These are phyloP conservation scores for Chaenogobius annularis DNA, from an alignment of 2,113 vertebrate species.

Conservation along the genomic window DNA sequence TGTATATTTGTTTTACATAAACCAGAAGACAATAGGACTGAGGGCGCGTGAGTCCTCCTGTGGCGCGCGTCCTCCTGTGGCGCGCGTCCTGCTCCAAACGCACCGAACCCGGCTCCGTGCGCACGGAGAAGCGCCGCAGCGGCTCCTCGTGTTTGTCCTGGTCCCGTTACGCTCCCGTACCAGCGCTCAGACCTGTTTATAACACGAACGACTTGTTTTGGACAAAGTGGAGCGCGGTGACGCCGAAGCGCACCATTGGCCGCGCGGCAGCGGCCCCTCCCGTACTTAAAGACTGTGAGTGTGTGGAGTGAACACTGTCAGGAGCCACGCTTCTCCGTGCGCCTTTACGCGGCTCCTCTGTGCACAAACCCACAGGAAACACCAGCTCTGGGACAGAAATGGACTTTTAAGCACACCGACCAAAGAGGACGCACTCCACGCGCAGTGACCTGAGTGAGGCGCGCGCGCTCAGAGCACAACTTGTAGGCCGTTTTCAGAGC, in stretches of 20 bases:
- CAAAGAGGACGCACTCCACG: constrained; percentile 53
- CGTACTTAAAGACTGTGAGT: constrained; percentile 88
- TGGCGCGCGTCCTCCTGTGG: not conserved
- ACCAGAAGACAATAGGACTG: not conserved
- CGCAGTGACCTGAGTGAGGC: constrained; percentile 49
- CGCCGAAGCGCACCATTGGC: constrained; percentile 92
- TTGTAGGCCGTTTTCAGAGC: constrained; percentile 43
- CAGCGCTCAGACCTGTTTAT: constrained; percentile 77
- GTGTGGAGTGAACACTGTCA: constrained; percentile 83
- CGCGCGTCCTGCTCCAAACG: constrained; percentile 4
- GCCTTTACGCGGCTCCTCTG: constrained; percentile 64
- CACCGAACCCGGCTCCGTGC: not conserved
- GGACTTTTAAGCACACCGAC: constrained; percentile 71
- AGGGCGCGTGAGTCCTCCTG: not conserved
- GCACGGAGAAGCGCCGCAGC: not conserved
- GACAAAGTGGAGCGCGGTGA: constrained; percentile 86
- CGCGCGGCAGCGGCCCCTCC: constrained; percentile 89
- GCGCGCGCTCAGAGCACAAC: constrained; percentile 72
- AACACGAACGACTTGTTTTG: constrained; percentile 89
- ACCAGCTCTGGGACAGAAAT: constrained; percentile 62
- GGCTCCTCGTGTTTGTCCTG: constrained; percentile 46
- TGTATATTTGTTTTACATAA: not conserved
- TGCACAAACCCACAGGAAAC: constrained; percentile 71
- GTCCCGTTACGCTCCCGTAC: constrained; percentile 72
- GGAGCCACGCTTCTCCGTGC: constrained; percentile 77